Conservation (phyloP, 2,797 vertebrate genomes). For the Mus spretus region DNA sequence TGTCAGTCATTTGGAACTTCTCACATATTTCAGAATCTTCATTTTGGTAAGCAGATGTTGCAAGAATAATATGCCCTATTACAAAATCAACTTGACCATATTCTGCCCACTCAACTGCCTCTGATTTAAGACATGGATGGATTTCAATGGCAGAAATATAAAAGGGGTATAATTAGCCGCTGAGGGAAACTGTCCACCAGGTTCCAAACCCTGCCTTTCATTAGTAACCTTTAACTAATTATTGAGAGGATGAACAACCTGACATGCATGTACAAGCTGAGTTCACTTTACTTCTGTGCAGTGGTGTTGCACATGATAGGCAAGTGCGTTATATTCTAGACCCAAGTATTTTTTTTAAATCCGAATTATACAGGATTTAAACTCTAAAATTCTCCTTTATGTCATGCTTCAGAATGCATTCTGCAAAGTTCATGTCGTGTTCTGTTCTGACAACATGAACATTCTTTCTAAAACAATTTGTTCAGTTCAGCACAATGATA, state of each 20-base stretch:
- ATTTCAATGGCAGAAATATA: not conserved
- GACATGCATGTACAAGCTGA: not conserved
- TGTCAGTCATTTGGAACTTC: constrained; percentile 55
- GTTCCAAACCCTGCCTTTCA: not conserved
- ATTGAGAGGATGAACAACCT: not conserved
- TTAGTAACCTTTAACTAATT: constrained; percentile 20
- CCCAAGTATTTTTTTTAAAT: not conserved
- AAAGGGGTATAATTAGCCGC: not conserved
- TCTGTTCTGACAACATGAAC: constrained; percentile 56
- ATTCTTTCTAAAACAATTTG: constrained; percentile 36
- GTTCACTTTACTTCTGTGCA: not conserved
- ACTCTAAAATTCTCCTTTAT: constrained; percentile 27
- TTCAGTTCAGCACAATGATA: constrained; percentile 44
- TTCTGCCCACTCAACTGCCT: not conserved
- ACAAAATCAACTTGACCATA: constrained; percentile 1
- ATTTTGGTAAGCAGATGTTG: constrained; percentile 50
- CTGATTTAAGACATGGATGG: not conserved
- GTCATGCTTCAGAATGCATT: constrained; percentile 41
- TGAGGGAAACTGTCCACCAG: not conserved
- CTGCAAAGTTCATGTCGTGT: not conserved
- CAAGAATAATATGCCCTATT: constrained; percentile 52
- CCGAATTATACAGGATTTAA: not conserved
- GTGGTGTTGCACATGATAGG: not conserved
- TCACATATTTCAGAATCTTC: constrained; percentile 53
- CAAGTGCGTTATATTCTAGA: not conserved